Percentiles rank a stretch among this genome's conserved stretches.
Conservation (phyloP, 2,113 vertebrate species). For the Delphinapterus leucas region DNA sequence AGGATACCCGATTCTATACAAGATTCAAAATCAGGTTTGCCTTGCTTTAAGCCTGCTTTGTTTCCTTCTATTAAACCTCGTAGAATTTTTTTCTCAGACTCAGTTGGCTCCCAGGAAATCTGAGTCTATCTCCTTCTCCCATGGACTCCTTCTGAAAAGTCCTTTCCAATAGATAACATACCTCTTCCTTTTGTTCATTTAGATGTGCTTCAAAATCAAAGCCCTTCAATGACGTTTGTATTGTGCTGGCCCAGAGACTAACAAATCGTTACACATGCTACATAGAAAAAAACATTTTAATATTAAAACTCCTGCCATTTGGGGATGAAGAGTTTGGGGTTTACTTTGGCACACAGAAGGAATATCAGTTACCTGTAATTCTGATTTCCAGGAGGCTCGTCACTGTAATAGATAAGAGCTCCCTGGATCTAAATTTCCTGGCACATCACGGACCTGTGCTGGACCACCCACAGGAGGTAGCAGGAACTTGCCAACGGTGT, state of each 20-base stretch:
- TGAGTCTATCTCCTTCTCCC: not conserved
- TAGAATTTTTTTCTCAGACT: not conserved
- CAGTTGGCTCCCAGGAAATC: not conserved
- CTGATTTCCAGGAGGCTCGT: constrained; percentile 13
- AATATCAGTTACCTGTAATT: constrained; percentile 71
- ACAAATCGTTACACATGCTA: constrained; percentile 6
- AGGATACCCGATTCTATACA: not conserved
- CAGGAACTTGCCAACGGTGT: constrained; percentile 15
- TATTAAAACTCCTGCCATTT: constrained; percentile 13
- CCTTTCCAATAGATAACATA: constrained; percentile 5
- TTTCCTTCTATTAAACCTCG: not conserved
- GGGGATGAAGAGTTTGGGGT: constrained; percentile 44
- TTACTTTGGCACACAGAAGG: constrained; percentile 53
- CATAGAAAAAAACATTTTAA: constrained; percentile 55
- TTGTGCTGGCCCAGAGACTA: not conserved
- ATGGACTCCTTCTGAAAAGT: not conserved
- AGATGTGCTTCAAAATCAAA: constrained; percentile 17
- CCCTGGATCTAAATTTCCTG: constrained; percentile 36
- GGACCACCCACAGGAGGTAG: constrained; percentile 54
- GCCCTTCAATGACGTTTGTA: not conserved
- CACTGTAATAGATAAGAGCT: constrained; percentile 59
- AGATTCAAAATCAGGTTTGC: constrained; percentile 6
- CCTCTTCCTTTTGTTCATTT: not conserved
- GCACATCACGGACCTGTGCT: not conserved
- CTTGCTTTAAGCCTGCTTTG: not conserved